Base-by-base conservation (phyloP, 2,797 vertebrate genomes). In the Apogon talboti region DNA sequence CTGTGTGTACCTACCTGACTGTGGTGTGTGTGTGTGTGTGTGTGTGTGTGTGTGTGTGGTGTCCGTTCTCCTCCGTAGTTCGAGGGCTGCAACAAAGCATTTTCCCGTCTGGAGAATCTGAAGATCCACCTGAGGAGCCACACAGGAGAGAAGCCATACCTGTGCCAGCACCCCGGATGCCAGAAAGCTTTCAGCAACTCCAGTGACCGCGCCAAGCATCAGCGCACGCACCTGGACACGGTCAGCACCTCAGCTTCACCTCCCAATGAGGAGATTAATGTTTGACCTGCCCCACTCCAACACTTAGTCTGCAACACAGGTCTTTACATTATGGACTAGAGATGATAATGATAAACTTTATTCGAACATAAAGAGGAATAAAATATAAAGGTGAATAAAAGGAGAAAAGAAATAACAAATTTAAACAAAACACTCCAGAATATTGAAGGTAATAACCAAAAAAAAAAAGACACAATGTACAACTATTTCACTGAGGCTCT, bases 121-220 rank as follows among this genome's bases (percentile, higher is more conserved):
- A 98, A 98, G 95, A 98, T 97, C 89, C 96, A 98, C 93, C 92
- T 98, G 84, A 93, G 96, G 75, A 97, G 96, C 89, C 98, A 99
- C 81, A 99, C 98, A 2, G 98, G 98, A 28, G 98, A 99, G 91
- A 98, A 98, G 87, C 97, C 98, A 0, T 99, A 99, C 92, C 93
- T 99, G 85, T 99, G 98, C 88, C 97, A 99, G 95, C 97, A 99
- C 76, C 96, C 96, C 0, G 97, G 96, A 90, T 99, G 98, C 92
- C 96, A 97, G 94, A 99, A 99, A 92, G 97, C 98, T 83, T 99
- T 99, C 95, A 98, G 97, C 92, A 99, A 99, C 94, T 99, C 98
- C 90, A 99, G 97, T 0, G 98, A 99, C 91, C 95, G 98, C 8
- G 98, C 98, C 67, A 99, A 99, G 92, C 98, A 99, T 83, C 98